Evolutionary conservation across 2,113 vertebrate genomes (phyloP).

Genomic region (Macrotus californicus): DNA sequence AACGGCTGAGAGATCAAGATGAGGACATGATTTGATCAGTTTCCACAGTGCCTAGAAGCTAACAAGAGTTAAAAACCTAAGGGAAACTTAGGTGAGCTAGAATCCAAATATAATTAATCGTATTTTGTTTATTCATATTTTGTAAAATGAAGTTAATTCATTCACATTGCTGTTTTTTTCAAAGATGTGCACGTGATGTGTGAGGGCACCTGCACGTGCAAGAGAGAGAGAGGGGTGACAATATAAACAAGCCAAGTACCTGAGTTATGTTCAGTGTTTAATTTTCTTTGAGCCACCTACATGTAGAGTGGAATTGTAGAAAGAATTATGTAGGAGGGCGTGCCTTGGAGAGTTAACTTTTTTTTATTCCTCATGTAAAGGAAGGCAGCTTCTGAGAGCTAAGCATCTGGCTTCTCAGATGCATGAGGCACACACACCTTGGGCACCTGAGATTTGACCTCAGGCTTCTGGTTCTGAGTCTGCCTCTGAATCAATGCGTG

Average conservation of each 20-base stretch:
- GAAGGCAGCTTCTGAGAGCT: neutral
- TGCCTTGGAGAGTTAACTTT: neutral
- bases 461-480: neutral
- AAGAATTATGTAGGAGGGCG: neutral
- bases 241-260: neutral
- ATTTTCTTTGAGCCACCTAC: neutral
- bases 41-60: neutral
- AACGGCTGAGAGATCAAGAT: neutral
- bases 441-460: neutral
- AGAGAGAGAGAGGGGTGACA: neutral
- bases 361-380: neutral
- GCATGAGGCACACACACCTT: rapidly evolving
- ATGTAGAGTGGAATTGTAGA: neutral
- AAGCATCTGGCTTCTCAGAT: rapidly evolving
- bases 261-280: neutral
- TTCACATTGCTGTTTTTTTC: neutral
- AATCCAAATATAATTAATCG: neutral
- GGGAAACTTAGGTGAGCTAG: neutral
- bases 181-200: neutral
- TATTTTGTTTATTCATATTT: neutral
- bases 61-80: neutral
- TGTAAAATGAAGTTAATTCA: neutral
- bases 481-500: neutral
- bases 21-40: neutral
- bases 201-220: neutral